Percentiles rank a stretch among this genome's conserved stretches.
Conservation (phyloP, 2,113 vertebrate species). For the Rhinolophus ferrumequinum region DNA sequence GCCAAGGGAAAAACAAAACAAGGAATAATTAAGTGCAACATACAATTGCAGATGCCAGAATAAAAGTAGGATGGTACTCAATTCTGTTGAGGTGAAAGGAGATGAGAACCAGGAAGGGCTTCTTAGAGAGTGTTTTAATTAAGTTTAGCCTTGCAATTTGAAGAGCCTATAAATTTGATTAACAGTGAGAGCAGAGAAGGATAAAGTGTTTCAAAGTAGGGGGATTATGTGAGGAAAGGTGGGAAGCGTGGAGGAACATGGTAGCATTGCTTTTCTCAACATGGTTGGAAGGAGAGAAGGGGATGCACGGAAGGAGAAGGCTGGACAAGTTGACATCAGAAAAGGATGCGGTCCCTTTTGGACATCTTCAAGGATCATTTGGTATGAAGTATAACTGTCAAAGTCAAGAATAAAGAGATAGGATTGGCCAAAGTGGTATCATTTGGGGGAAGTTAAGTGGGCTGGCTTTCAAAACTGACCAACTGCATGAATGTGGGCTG, state of each 20-base stretch:
- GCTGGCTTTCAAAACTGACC: neutral
- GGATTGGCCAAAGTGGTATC: too few species aligned
- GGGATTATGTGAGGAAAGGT: too few species aligned
- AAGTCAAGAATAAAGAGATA: neutral
- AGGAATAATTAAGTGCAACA: neutral
- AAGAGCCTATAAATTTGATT: neutral
- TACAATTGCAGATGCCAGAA: neutral
- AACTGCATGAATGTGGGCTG: neutral
- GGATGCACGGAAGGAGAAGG: neutral
- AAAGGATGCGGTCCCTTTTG: neutral
- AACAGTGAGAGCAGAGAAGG: neutral
- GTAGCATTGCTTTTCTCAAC: neutral
- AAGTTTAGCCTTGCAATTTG: neutral
- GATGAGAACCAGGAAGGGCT: neutral
- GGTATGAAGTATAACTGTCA: neutral
- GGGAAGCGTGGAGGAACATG: too few species aligned
- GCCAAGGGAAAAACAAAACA: neutral
- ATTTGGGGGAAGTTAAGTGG: neutral
- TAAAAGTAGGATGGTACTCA: neutral
- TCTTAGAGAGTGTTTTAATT: neutral
- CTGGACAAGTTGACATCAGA: neutral
- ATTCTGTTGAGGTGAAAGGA: neutral
- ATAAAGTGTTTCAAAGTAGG: neutral
- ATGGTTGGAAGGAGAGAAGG: neutral
- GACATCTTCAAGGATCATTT: too few species aligned